These are phyloP conservation scores for Aurelia coerulea DNA, from an alignment of 30 jellyfish, hydroid and myxozoan species.

Conservation along the genomic window DNA sequence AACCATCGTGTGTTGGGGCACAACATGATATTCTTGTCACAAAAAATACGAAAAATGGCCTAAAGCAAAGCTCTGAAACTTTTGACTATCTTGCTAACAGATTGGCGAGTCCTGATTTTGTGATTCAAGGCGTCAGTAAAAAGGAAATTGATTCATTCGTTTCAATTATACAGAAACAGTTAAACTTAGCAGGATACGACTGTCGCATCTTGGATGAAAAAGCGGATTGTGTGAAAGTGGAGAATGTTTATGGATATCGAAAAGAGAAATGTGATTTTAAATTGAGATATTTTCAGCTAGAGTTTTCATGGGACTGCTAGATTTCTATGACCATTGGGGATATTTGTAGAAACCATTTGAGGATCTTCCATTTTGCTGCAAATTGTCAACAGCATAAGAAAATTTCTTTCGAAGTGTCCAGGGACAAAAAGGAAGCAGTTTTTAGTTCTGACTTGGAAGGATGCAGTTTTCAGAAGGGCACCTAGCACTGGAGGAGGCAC, in stretches of 20 bases:
- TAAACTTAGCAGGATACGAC: slow-evolving; percentile 43
- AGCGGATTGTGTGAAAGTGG: slow-evolving; percentile 38
- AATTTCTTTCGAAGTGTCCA: no score
- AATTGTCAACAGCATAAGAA: no score
- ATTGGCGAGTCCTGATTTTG: slow-evolving; percentile 31
- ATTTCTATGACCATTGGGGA: no score
- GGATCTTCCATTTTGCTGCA: no score
- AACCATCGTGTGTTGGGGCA: slow-evolving; percentile 54
- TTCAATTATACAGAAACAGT: slow-evolving; percentile 12
- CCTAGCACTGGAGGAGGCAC: no score
- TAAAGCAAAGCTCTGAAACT: slow-evolving; percentile 30
- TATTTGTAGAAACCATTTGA: no score
- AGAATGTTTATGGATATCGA: slow-evolving; percentile 47
- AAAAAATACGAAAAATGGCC: slow-evolving; percentile 29
- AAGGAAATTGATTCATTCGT: slow-evolving; percentile 61
- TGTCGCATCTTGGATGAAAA: slow-evolving; percentile 29
- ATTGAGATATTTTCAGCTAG: slow-evolving; percentile 23
- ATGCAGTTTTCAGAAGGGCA: no score
- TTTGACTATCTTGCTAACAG: slow-evolving; percentile 41
- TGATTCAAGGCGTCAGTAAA: slow-evolving; percentile 17
- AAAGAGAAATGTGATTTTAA: slow-evolving; percentile 38
- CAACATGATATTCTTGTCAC: slow-evolving; percentile 62
- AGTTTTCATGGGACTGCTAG: slow-evolving; percentile 35
- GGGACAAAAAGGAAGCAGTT: no score
- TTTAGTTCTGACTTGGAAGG: no score